phyloP scores from a whole-genome alignment of 2,113 vertebrate genomes.

The Chaenocephalus aceratus region DNA sequence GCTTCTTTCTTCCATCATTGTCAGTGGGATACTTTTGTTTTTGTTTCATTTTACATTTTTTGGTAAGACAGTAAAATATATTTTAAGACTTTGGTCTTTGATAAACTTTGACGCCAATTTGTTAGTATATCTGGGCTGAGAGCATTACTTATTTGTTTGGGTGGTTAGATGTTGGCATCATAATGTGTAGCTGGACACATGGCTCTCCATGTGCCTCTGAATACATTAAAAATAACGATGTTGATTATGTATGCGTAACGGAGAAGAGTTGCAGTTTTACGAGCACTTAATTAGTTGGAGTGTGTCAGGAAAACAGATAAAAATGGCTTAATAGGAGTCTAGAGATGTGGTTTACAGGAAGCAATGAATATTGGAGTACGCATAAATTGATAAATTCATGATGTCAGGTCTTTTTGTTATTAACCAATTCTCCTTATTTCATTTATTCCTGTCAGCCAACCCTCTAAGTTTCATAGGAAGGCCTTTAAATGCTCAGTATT shows the following conservation, averaged over 20 bases:
- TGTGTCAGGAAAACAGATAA: slow-evolving; percentile 1
- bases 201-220: background rate
- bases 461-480: too few relatives aligned
- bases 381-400: background rate
- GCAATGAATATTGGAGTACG: background rate
- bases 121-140: background rate
- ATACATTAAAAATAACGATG: slow-evolving; percentile 4
- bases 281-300: background rate
- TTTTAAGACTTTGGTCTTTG: too few relatives aligned
- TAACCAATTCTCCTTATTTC: too few relatives aligned
- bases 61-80: too few relatives aligned
- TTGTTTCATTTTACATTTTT: too few relatives aligned
- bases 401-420: background rate
- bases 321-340: background rate
- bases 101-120: background rate
- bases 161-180: background rate
- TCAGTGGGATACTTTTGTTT: too few relatives aligned
- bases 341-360: background rate
- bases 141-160: background rate
- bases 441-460: too few relatives aligned
- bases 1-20: background rate
- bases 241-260: background rate
- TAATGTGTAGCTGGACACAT: background rate
- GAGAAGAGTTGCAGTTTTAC: slow-evolving; percentile 3
- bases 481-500: too few relatives aligned